These are phyloP conservation scores for Sarcophaga carnaria DNA, from an alignment of 2,888 invertebrate genomes.

Conservation along the genomic window DNA sequence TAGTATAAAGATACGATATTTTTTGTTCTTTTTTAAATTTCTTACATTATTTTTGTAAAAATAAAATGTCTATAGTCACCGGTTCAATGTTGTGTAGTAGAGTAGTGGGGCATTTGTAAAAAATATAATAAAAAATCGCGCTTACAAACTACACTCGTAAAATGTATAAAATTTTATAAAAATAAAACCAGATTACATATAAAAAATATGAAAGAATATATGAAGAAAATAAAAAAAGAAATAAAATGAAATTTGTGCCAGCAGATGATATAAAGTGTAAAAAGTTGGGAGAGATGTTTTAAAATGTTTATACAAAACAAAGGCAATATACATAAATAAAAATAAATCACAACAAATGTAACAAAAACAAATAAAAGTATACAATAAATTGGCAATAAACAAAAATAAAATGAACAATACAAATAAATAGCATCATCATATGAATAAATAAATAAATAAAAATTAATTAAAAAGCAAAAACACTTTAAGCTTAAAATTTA, in stretches of 20 bases:
- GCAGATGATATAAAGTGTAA: conserved; percentile 36
- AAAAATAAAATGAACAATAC: conserved; percentile 55
- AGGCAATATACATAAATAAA: conserved; percentile 30
- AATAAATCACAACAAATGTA: conserved; percentile 60
- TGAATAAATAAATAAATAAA: conserved; percentile 40
- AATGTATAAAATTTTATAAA: conserved; percentile 26
- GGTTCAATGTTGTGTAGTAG: conserved; percentile 1
- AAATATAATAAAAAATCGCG: conserved; percentile 9
- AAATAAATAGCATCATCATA: conserved; percentile 2
- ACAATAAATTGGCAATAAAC: conserved; percentile 65
- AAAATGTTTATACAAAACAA: conserved; percentile 45
- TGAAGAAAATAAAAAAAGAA: conserved; percentile 19
- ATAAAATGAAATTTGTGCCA: conserved; percentile 60
- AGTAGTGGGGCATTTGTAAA: conserved; percentile 10
- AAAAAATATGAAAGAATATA: conserved; percentile 20
- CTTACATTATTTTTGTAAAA: conserved; percentile 52
- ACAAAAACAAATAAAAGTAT: conserved; percentile 56
- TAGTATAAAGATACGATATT: conserved; percentile 50
- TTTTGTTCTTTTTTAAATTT: conserved; percentile 30
- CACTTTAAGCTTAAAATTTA: conserved; percentile 47
- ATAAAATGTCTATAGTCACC: conserved; percentile 54
- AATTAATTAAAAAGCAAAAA: conserved; percentile 38
- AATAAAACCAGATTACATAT: neutral
- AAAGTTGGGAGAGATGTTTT: conserved; percentile 58
- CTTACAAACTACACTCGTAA: conserved; percentile 42